Evolutionary conservation across 2,113 vertebrate genomes (phyloP), one percentile per base, ranked within the genome.

Genomic region (Notiomystis cincta): DNA sequence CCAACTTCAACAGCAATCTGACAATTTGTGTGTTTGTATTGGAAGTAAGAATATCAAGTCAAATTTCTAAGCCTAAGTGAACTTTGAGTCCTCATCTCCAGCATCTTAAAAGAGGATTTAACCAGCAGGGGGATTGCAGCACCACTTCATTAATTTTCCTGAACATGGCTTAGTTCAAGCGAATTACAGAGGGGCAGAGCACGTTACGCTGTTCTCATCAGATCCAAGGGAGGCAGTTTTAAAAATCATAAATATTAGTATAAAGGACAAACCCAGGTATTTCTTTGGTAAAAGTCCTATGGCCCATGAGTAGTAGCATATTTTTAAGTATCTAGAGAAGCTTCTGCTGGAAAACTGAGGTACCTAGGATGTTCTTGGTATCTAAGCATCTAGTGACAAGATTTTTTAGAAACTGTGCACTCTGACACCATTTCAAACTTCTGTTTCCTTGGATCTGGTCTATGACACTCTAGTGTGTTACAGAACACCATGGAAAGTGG

Each of bases 1-100:
- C 11, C 61, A 57, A 14, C 38, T 79, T 54, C 23, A 79, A 18
- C 2, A 78, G 7, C n/a, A 75, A 79, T 53, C 28, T 0, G 0
- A 54, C 6, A 75, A 17, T 82, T 35, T n/a, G n/a, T 11, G 6
- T 60, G 47, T 24, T 67, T 79, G 33, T 28, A 75, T 3, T 62
- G 31, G 35, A 75, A 88, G 19, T 5, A 79, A 19, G 61, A 44
- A 18, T n/a, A 54, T 18, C 38, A 69, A 84, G n/a, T 48, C 19
- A 38, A 28, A 54, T 75, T 79, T 45, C 64, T 56, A 87, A 82
- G 8, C 31, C 30, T 89, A 54, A 72, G 3, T 5, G 10, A 58
- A 50, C 37, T 90, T 81, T 53, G n/a, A 15, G 15, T 51, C 44
- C 16, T 84, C 48, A 76, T 54, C 28, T 83, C 9, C 27, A 35